phyloP scores from a whole-genome alignment of 2,888 invertebrate genomes.

The Caenorhabditis imperialis region DNA sequence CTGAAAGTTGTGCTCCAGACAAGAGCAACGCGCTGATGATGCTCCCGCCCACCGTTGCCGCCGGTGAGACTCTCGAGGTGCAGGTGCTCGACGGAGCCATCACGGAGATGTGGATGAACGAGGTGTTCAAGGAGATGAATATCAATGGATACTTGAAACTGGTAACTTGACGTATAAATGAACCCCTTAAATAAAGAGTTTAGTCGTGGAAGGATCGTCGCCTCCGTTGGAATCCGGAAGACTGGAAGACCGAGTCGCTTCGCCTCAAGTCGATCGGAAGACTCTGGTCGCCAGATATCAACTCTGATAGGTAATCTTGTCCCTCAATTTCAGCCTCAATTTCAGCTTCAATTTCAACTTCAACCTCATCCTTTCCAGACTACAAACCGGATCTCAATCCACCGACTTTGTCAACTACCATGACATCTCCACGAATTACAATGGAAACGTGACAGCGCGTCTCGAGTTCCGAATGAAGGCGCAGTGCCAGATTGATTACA shows the following conservation, averaged over 20 bases:
- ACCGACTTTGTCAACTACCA: conserved; percentile 71
- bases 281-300: conserved; percentile 73
- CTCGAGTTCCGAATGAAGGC: conserved; percentile 72
- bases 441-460: conserved; percentile 69
- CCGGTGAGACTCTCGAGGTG: conserved; percentile 68
- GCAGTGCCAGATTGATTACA: conserved; percentile 69
- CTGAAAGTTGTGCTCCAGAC: too few relatives aligned
- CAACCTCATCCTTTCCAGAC: conserved; percentile 50
- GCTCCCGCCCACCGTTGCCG: conserved; percentile 71
- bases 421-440: conserved; percentile 62
- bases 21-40: conserved; percentile 71
- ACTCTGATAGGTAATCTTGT: conserved; percentile 65
- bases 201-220: conserved; percentile 74
- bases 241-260: conserved; percentile 71
- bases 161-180: conserved; percentile 39
- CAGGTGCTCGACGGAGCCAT: conserved; percentile 66
- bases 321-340: background rate
- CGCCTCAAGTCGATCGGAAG: conserved; percentile 67
- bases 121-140: conserved; percentile 76
- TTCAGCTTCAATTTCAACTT: background rate
- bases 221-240: conserved; percentile 69
- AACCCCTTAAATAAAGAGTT: conserved; percentile 8
- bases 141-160: conserved; percentile 71
- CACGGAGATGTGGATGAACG: conserved; percentile 73
- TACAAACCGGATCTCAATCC: conserved; percentile 69